Conservation (phyloP, 2,797 vertebrate species). For the Squalus acanthias region DNA sequence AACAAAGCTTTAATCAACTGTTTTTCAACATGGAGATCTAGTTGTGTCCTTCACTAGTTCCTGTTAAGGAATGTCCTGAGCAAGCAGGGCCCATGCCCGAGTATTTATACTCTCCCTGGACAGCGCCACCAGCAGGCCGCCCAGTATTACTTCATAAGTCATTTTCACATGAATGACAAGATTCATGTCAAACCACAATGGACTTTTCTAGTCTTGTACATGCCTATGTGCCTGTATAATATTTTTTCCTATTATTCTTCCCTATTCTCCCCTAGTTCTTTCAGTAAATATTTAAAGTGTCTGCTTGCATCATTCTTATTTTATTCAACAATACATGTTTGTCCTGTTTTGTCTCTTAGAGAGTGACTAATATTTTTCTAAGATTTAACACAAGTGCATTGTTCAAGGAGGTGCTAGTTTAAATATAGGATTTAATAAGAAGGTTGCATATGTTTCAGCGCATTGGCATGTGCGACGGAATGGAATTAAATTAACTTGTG, state of each 20-base stretch:
- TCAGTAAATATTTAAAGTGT: background rate
- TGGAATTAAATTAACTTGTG: background rate
- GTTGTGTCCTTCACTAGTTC: no score
- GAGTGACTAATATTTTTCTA: background rate
- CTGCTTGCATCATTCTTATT: background rate
- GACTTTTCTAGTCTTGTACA: background rate
- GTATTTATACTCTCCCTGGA: no score
- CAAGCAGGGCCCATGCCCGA: no score
- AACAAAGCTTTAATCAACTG: no score
- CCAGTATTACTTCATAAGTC: no score
- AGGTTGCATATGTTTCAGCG: background rate
- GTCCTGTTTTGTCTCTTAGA: background rate
- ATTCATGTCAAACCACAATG: no score
- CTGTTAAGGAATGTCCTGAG: no score
- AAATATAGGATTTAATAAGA: background rate
- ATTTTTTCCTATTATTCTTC: background rate
- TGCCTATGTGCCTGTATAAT: background rate
- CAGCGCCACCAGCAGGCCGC: no score
- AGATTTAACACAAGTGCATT: background rate
- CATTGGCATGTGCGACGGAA: no score
- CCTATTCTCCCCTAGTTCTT: background rate
- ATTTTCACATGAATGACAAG: no score
- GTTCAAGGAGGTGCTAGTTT: background rate
- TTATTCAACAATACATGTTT: background rate
- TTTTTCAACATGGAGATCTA: no score